phyloP scores from a whole-genome alignment of 2,888 invertebrate genomes.

The Mylabris sibirica region DNA sequence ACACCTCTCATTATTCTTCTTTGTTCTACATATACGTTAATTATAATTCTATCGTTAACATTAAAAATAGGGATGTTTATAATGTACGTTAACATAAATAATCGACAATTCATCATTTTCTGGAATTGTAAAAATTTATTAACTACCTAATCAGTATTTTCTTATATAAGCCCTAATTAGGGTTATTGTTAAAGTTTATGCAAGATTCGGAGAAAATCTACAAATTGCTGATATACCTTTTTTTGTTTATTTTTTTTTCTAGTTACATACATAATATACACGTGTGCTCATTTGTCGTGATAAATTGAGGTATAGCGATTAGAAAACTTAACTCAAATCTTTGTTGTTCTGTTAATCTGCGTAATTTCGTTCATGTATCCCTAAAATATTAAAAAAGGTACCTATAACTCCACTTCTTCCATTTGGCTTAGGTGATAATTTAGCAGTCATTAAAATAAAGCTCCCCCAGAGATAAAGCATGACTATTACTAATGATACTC shows the following conservation, averaged over 20 bases:
- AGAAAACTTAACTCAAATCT: background rate
- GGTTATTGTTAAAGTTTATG: too few species aligned
- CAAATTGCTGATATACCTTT: too few species aligned
- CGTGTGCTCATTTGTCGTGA: background rate
- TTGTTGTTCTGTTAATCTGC: background rate
- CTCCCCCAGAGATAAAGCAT: background rate
- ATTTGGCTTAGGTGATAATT: background rate
- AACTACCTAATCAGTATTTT: too few species aligned
- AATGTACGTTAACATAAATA: background rate
- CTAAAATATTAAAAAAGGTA: background rate
- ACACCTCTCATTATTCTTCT: background rate
- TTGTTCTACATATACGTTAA: background rate
- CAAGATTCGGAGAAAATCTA: too few species aligned
- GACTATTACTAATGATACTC: conserved; percentile 14
- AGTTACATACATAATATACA: too few species aligned
- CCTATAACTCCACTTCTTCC: background rate
- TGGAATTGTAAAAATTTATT: background rate
- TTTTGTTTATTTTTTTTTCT: too few species aligned
- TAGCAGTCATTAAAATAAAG: background rate
- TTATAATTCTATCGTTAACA: background rate
- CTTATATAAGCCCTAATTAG: too few species aligned
- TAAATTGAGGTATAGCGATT: background rate
- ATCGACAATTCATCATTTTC: too few species aligned
- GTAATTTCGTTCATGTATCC: background rate
- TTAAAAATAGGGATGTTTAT: background rate